These are phyloP conservation scores for Callyntrura guangdongensis DNA, from an alignment of 2,888 invertebrate species.

Conservation along the genomic window DNA sequence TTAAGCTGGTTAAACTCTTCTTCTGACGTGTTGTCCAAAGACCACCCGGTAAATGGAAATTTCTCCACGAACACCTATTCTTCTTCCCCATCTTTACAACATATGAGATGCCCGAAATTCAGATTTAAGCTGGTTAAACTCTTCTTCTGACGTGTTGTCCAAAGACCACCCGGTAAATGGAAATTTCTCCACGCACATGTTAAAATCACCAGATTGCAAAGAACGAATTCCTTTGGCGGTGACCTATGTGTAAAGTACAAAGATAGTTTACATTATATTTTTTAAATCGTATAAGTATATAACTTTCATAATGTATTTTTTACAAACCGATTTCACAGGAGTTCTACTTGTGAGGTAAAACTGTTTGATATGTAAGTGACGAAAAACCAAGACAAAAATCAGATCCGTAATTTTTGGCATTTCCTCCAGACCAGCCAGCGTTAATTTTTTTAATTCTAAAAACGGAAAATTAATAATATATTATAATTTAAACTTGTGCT, in stretches of 20 bases:
- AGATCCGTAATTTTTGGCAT: not conserved
- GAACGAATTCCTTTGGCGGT: constrained; percentile 3
- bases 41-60: constrained; percentile 33
- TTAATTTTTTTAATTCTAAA: constrained; percentile 3
- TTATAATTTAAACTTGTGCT: too few relatives aligned
- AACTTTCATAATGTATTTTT: not conserved
- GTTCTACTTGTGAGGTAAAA: not conserved
- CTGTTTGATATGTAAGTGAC: not conserved
- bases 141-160: not conserved
- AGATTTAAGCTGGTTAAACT: not conserved
- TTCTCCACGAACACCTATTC: constrained; percentile 5
- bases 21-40: not conserved
- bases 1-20: not conserved
- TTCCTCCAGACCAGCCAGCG: not conserved
- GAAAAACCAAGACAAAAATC: not conserved
- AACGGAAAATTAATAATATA: not conserved
- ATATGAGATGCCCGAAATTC: constrained; percentile 18
- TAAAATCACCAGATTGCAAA: constrained; percentile 28
- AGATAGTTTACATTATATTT: too few relatives aligned
- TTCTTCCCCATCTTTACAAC: too few relatives aligned
- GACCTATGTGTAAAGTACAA: constrained; percentile 1
- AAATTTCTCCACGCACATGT: constrained; percentile 18
- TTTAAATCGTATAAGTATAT: not conserved
- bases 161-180: constrained; percentile 28
- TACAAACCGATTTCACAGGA: not conserved